Evolutionary conservation across 2,113 vertebrate genomes (phyloP), one percentile per base, ranked within the genome.

Genomic region (Sinosuthora webbiana): DNA sequence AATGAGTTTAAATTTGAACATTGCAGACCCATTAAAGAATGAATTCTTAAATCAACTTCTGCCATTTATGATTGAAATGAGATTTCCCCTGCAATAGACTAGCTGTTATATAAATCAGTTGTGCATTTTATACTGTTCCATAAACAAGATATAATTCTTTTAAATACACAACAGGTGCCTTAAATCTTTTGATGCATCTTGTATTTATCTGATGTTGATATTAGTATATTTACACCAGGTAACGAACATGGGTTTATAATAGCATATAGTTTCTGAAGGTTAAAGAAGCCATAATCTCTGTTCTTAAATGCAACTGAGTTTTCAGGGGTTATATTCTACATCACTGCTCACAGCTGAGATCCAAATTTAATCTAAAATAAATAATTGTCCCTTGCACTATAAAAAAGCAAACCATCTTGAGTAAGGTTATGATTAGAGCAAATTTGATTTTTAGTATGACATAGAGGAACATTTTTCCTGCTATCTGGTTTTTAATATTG

Each of bases 51-150:
- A 99, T 99, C 99, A 99, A 98, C 97, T 97, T 97, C 98, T 99
- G 99, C 98, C 98, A 98, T 98, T 99, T 98, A 98, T 99, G 99
- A 99, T 99, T 99, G 99, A 99, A 99, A 99, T 99, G 98, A 99
- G 98, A 98, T 99, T 99, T 99, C 98, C 98, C 97, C 96, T 94
- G 98, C 98, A 98, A 98, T 98, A 97, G 96, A 93, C 97, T 98
- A 95, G 97, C 97, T 96, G 95, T 96, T 96, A 93, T 97, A 99
- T 99, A 99, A 99, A 99, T 99, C 99, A 99, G 97, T 95, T 97
- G 96, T 97, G 98, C 97, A 94, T 99, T 99, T 98, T 98, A 99
- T 98, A 97, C 98, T 96, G 94, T 98, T 98, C 98, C 98, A 99
- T 99, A 99, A 99, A 98, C 97, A 97, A 98, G 97, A 98, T 98